Base-by-base conservation (phyloP, 2,888 invertebrate species). In the Polydrusus tereticollis region DNA sequence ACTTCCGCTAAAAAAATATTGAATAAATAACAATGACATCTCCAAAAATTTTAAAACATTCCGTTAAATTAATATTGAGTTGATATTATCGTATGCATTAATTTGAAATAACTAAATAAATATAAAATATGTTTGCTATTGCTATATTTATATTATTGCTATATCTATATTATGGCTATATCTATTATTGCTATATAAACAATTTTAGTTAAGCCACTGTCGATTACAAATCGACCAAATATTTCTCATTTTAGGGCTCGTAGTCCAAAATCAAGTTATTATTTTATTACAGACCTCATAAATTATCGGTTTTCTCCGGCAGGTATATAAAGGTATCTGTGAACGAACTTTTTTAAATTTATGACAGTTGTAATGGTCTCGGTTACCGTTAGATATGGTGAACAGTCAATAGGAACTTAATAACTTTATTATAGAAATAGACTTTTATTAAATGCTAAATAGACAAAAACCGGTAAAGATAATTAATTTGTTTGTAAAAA, bases 341-440 rank as follows among this genome's bases (percentile, higher is more conserved):
- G 75, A 78, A 79, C 71, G 77, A 77, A 77, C 75, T 75, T 75
- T 76, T 73, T 78, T 79, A 81, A 82, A 83, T 83, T 83, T 83
- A 83, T 83, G 82, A 77, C 75, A 73, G 77, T 78, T 78, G 80
- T 80, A 82, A 81, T 79, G 78, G 80, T 79, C 43, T 69, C 16
- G 43, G 59, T 65, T 79, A 81, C 82, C 80, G 82, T 80, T 80
- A 80, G 69, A 59, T 62, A 59, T 58, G 47, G 65, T 64, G 59
- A 70, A 55, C 66, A 58, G 66, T 66, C 45, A 66, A 55, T 41
- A 70, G 47, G 18, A 43, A 16, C 33, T 69, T 70, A 65, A 70
- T 64, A 58, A 50, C 70, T 70, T 59, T 70, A 70, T 70, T 59
- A 65, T 43, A 16, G 29, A 29, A 55, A 16, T 55, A 41, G 14